A percentile compares a stretch with the other conserved stretches of the same genome.
Conservation (phyloP, 2,113 vertebrate genomes). For the Solenodon paradoxus region DNA sequence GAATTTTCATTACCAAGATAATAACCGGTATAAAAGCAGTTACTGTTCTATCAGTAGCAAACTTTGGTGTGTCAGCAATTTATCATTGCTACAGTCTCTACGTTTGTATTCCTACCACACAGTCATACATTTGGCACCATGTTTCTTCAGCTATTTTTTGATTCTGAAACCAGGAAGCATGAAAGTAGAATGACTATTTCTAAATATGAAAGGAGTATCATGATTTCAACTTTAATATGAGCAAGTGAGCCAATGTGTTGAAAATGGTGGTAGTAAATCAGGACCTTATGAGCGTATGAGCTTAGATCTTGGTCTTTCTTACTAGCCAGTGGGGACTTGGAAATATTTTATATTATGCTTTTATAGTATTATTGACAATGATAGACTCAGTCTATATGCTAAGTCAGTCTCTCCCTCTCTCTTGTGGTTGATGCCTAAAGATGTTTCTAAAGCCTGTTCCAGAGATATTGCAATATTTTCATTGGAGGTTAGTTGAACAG, state of each 20-base stretch:
- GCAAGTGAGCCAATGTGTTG: slow-evolving; percentile 53
- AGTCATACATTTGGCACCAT: background rate
- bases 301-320: slow-evolving; percentile 44
- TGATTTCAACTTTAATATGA: slow-evolving; percentile 66
- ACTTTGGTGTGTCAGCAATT: slow-evolving; percentile 12
- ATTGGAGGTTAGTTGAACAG: slow-evolving; percentile 44
- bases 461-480: slow-evolving; percentile 31
- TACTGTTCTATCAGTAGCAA: background rate
- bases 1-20: slow-evolving; percentile 15
- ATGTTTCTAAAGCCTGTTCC: slow-evolving; percentile 53
- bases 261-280: slow-evolving; percentile 56
- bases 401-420: slow-evolving; percentile 31
- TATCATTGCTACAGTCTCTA: background rate
- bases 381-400: slow-evolving; percentile 47
- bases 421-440: slow-evolving; percentile 36
- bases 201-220: slow-evolving; percentile 57
- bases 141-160: slow-evolving; percentile 42
- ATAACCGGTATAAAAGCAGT: slow-evolving; percentile 20
- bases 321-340: slow-evolving; percentile 49
- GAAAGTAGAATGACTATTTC: slow-evolving; percentile 47
- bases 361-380: slow-evolving; percentile 59
- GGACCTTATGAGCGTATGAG: slow-evolving; percentile 32
- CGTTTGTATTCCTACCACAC: slow-evolving; percentile 38
- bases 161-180: slow-evolving; percentile 41
- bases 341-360: slow-evolving; percentile 60